A percentile compares a stretch with the other conserved stretches of the same genome.
Evolutionary conservation across 2,113 vertebrate genomes (phyloP).

Genomic region (Ciconia stormi): DNA sequence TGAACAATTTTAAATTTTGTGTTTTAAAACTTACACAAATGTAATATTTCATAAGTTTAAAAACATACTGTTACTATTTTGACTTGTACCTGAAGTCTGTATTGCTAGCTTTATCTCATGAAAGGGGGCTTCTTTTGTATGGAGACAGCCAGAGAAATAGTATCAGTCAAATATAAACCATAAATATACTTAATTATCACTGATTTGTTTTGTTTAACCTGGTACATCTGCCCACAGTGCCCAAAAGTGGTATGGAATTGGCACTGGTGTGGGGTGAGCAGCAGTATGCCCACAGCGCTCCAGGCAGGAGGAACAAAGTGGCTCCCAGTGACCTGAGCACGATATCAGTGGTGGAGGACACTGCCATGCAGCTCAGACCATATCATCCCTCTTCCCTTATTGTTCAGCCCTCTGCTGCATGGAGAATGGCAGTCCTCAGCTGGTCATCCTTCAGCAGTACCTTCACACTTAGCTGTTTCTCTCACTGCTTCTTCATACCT

Average conservation of each 20-base stretch:
- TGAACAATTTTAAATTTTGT: background rate
- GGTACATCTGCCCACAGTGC: background rate
- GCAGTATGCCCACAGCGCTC: rapidly evolving
- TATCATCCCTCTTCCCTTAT: background rate
- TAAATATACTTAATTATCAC: background rate
- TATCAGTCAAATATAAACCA: background rate
- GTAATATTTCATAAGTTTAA: background rate
- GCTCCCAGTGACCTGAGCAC: background rate
- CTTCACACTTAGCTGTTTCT: background rate
- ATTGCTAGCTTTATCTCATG: background rate
- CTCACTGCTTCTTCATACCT: background rate
- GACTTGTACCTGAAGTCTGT: background rate
- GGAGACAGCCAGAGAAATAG: background rate
- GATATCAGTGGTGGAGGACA: background rate
- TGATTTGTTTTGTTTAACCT: background rate
- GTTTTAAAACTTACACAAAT: background rate
- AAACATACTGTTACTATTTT: rapidly evolving
- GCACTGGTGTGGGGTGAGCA: rapidly evolving
- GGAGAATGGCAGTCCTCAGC: background rate
- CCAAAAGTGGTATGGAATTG: background rate
- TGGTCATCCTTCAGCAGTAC: background rate
- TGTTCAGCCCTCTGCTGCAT: background rate
- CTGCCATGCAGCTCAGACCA: background rate
- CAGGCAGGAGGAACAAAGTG: rapidly evolving
- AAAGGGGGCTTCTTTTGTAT: background rate